Evolutionary conservation across 2,113 vertebrate genomes (phyloP).

Genomic region (Panurus biarmicus): DNA sequence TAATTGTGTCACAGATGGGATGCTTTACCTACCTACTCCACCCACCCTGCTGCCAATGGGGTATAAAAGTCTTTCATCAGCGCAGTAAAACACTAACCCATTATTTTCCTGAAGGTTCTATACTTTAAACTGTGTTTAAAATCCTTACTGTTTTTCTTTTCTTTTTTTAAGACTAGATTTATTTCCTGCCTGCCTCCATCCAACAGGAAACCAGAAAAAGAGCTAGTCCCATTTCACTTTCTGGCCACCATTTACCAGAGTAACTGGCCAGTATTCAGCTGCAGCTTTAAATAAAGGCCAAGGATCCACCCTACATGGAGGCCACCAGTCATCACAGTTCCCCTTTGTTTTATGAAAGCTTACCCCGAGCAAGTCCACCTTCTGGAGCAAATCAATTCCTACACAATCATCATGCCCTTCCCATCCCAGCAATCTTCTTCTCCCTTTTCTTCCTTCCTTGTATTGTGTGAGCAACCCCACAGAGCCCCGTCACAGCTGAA

Average conservation of each 20-base stretch:
- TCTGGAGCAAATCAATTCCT: not conserved
- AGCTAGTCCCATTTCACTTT: not conserved
- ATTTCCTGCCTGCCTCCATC: not conserved
- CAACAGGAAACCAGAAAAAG: not conserved
- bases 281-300: not conserved
- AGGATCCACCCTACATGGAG: not conserved
- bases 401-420: not conserved
- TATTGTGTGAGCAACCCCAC: conserved; percentile 13
- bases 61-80: not conserved
- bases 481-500: not conserved
- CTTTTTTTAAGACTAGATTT: not conserved
- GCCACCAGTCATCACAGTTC: not conserved
- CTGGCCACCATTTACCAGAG: not conserved
- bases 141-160: not conserved
- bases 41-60: not conserved
- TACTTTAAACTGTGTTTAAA: not conserved
- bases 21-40: not conserved
- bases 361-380: not conserved
- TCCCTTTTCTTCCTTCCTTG: conserved; percentile 25
- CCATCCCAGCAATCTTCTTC: not conserved
- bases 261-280: not conserved
- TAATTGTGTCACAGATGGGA: not conserved
- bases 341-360: not conserved
- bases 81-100: not conserved
- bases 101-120: not conserved